Evolutionary conservation across 2,113 vertebrate genomes (phyloP), one percentile per base, ranked within the genome.

Genomic region (Sigmodon hispidus): DNA sequence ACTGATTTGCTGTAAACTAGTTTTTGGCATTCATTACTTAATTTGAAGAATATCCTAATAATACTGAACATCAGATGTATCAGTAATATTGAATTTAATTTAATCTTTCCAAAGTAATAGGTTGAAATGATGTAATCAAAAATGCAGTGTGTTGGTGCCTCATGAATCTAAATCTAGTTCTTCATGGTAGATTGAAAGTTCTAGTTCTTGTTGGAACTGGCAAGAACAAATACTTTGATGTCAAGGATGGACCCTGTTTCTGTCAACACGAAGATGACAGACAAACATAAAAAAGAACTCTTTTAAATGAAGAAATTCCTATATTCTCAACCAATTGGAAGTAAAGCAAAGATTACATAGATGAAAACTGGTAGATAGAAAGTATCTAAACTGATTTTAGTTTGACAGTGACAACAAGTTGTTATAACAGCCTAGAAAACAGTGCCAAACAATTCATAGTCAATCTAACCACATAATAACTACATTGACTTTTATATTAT

Each of bases 61-160:
- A 5, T 26, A 75, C 17, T 65, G 26, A 90, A 69, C 29, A 50
- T 19, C 52, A 15, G 40, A 21, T 7, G 12, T 45, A 19, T 75
- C 15, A 86, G 10, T 52, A 6, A 2, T 65, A 3, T 36, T 12
- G 36, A 91, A 0, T 4, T 55, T 45, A 22, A 7, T 17, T 83
- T 29, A 17, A 69, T 5, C 24, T 45, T 40, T 94, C 15, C 61
- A 26, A 57, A 16, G 4, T 36, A n/a, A 7, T 50, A 26, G 48
- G 0, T 80, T 1, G 10, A 21, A 12, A 75, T 19, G 8, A 16
- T 29, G 31, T 1, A 7, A 36, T 50, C 19, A n/a, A 81, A 40
- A 0, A 61, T 11, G 24, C 36, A 22, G 0, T 48, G 12, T 61
- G 59, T 0, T 55, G 7, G 4, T 34, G 6, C 22, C 76, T n/a